Evolutionary conservation across 1,140 invertebrate genomes (phyloP).

Genomic region (Pristionchus pacificus): DNA sequence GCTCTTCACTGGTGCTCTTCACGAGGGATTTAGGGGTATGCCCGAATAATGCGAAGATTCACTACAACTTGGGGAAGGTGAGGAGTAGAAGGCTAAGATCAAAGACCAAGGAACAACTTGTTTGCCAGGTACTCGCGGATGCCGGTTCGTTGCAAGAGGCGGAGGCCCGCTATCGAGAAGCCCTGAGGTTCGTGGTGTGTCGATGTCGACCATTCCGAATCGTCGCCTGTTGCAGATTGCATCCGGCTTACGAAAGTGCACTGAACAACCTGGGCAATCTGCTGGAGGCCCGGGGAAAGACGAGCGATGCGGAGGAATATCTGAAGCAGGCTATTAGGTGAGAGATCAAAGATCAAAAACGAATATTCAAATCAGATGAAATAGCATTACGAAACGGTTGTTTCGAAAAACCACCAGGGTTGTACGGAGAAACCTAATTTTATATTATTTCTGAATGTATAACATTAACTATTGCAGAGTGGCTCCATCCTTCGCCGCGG

Average conservation of each 20-base stretch:
- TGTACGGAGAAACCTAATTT: too few species aligned
- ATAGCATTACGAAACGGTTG: too few species aligned
- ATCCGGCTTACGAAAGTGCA: slow-evolving; percentile 87
- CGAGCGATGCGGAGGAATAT: slow-evolving; percentile 72
- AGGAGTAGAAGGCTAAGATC: too few species aligned
- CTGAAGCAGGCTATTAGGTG: slow-evolving; percentile 71
- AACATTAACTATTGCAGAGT: too few species aligned
- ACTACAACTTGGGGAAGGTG: slow-evolving; percentile 92
- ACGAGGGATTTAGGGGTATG: slow-evolving; percentile 58
- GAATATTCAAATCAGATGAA: neutral
- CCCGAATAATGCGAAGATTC: slow-evolving; percentile 80
- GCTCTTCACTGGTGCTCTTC: slow-evolving; percentile 55
- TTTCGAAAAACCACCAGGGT: too few species aligned
- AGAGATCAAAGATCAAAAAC: neutral
- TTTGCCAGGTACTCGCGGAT: slow-evolving; percentile 77
- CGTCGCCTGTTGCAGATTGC: slow-evolving; percentile 64
- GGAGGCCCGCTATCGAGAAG: slow-evolving; percentile 73
- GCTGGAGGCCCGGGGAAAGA: slow-evolving; percentile 72
- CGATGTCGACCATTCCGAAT: neutral
- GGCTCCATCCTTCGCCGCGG: slow-evolving; percentile 76
- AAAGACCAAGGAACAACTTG: too few species aligned
- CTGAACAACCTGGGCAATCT: slow-evolving; percentile 95
- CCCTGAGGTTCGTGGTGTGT: slow-evolving; percentile 67
- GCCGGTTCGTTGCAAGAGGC: slow-evolving; percentile 69
- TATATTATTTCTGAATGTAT: too few species aligned